A percentile compares a stretch with the other conserved stretches of the same genome.
Conservation (phyloP, 2,888 invertebrate genomes). For the Achlya flavicornis region DNA sequence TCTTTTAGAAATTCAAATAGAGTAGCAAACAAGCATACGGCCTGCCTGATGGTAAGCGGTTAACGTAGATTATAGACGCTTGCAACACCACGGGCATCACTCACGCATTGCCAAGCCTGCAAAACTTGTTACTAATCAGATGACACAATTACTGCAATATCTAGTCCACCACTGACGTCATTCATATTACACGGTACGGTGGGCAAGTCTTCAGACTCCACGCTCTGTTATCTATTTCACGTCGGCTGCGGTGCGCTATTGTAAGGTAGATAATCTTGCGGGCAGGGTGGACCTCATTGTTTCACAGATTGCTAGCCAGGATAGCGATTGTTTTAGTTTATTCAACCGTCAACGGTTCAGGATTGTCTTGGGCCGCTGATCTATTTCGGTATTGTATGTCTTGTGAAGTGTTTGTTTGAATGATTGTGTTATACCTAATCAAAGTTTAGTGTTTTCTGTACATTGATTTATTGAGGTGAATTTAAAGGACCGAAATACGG, state of each 20-base stretch:
- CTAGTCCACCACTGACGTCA: neutral
- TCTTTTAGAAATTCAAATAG: too few species aligned
- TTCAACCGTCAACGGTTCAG: neutral
- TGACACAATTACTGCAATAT: neutral
- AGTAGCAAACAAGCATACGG: too few species aligned
- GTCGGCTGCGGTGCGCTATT: neutral
- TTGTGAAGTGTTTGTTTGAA: neutral
- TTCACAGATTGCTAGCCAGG: neutral
- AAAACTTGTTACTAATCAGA: too few species aligned
- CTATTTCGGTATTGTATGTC: neutral
- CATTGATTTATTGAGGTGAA: too few species aligned
- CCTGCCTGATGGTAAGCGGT: too few species aligned
- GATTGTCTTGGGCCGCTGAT: conserved; percentile 3
- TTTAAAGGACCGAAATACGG: too few species aligned
- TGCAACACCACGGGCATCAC: too few species aligned
- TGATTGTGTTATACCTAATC: neutral
- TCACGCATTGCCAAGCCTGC: too few species aligned
- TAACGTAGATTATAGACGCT: too few species aligned
- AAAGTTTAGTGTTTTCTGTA: too few species aligned
- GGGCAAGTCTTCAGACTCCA: neutral
- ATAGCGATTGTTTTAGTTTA: conserved; percentile 9
- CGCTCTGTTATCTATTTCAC: conserved; percentile 3
- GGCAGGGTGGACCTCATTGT: conserved; percentile 4
- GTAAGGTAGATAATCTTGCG: conserved; percentile 3
- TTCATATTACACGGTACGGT: conserved; percentile 7